A percentile compares a stretch with the other conserved stretches of the same genome.
phyloP scores from a whole-genome alignment of 1,140 invertebrate genomes.

The Pogonomyrmex californicus region DNA sequence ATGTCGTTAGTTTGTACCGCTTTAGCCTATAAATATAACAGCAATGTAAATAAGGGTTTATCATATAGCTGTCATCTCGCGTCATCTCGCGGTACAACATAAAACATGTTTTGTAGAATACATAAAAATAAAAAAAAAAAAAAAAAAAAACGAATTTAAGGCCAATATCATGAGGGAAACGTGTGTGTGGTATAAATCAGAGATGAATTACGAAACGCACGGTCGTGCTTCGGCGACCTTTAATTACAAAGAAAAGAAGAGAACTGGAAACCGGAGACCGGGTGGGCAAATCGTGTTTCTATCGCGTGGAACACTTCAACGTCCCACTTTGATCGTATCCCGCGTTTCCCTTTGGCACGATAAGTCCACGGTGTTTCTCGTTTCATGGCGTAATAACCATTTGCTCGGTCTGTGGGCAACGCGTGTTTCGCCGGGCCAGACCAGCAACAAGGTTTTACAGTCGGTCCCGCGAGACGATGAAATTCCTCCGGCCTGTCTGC shows the following conservation, averaged over 20 bases:
- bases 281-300: constrained; percentile 58
- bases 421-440: constrained; percentile 51
- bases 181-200: not conserved
- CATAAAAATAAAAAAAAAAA: not conserved
- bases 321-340: constrained; percentile 57
- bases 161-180: not conserved
- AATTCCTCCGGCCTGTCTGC: constrained; percentile 62
- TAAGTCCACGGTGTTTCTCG: constrained; percentile 62
- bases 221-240: not conserved
- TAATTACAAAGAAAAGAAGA: not conserved
- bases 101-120: not conserved
- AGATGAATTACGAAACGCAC: not conserved
- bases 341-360: constrained; percentile 65
- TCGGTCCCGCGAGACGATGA: constrained; percentile 56
- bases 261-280: not conserved
- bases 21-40: constrained; percentile 2
- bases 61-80: too few species aligned
- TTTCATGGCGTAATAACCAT: constrained; percentile 72
- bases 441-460: constrained; percentile 69
- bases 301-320: constrained; percentile 41
- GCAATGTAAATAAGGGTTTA: not conserved
- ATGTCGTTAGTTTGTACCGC: not conserved
- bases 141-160: not conserved
- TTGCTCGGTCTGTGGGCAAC: constrained; percentile 60
- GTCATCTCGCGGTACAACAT: not conserved